Percentiles rank a stretch among this genome's conserved stretches.
phyloP scores from a whole-genome alignment of 2,888 invertebrate species.

The Troides helena region DNA sequence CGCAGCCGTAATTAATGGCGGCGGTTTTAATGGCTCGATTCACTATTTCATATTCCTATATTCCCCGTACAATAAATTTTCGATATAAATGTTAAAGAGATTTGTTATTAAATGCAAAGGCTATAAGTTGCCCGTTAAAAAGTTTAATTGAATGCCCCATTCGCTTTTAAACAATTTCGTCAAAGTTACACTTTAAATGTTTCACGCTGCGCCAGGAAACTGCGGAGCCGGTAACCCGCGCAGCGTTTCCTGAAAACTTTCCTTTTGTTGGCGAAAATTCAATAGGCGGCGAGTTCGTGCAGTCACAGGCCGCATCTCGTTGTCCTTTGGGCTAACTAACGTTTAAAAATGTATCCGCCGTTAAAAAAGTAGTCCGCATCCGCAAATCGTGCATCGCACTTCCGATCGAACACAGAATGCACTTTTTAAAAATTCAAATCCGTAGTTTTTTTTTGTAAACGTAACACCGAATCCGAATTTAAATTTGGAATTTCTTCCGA shows the following conservation, averaged over 20 bases:
- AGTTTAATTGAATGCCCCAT: slow-evolving; percentile 39
- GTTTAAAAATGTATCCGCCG: slow-evolving; percentile 39
- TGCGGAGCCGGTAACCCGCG: slow-evolving; percentile 56
- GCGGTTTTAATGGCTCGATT: slow-evolving; percentile 8
- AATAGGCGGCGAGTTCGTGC: slow-evolving; percentile 66
- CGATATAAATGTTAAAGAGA: not conserved
- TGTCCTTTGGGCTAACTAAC: slow-evolving; percentile 52
- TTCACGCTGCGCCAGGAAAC: slow-evolving; percentile 26
- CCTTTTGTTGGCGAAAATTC: slow-evolving; percentile 71
- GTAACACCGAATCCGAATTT: slow-evolving; percentile 43
- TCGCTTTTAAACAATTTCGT: slow-evolving; percentile 36
- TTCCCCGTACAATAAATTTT: not conserved
- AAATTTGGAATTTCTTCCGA: slow-evolving; percentile 44
- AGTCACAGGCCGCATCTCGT: slow-evolving; percentile 50
- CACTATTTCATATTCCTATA: not conserved
- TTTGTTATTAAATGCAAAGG: slow-evolving; percentile 14
- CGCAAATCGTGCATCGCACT: slow-evolving; percentile 32
- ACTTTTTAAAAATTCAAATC: slow-evolving; percentile 45
- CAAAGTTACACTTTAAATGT: slow-evolving; percentile 36
- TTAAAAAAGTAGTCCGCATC: slow-evolving; percentile 10
- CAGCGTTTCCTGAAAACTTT: slow-evolving; percentile 72
- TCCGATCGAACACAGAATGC: slow-evolving; percentile 41
- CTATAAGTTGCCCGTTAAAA: slow-evolving; percentile 27
- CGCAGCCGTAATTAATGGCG: slow-evolving; percentile 19
- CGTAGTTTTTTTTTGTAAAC: slow-evolving; percentile 34